Evolutionary conservation across 2,888 invertebrate species (phyloP).

Genomic region (Alviniconcha strummeri): DNA sequence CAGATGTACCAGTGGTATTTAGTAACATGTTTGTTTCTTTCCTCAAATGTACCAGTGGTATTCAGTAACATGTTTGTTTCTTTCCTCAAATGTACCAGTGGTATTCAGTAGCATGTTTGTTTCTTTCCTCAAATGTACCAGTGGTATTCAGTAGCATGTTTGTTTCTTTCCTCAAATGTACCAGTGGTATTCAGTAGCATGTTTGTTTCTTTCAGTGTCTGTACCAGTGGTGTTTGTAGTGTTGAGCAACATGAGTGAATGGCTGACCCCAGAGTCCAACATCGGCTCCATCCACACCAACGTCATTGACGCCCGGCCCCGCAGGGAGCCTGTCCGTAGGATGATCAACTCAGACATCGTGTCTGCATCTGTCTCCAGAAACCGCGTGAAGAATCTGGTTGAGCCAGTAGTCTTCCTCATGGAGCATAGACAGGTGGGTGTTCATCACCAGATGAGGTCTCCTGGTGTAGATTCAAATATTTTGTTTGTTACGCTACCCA

Average conservation of each 20-base stretch:
- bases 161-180: too few relatives aligned
- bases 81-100: too few relatives aligned
- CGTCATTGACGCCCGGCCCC: slow-evolving; percentile 24
- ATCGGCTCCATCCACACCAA: slow-evolving; percentile 19
- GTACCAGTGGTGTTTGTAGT: slow-evolving; percentile 56
- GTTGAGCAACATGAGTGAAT: slow-evolving; percentile 56
- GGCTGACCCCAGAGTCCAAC: slow-evolving; percentile 47
- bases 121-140: too few relatives aligned
- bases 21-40: too few relatives aligned
- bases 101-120: too few relatives aligned
- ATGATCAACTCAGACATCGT: slow-evolving; percentile 64
- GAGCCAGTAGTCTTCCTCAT: slow-evolving; percentile 89
- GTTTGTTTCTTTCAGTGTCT: slow-evolving; percentile 35
- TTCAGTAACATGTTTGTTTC: too few relatives aligned
- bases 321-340: slow-evolving; percentile 23
- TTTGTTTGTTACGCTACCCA: too few relatives aligned
- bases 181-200: too few relatives aligned
- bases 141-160: neutral
- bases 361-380: slow-evolving; percentile 62
- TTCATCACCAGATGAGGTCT: too few relatives aligned
- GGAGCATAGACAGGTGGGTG: slow-evolving; percentile 80
- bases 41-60: too few relatives aligned
- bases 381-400: slow-evolving; percentile 38
- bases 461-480: too few relatives aligned
- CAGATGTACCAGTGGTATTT: too few relatives aligned